phyloP scores from a whole-genome alignment of 2,113 vertebrate genomes.

The Anolis sagrei region DNA sequence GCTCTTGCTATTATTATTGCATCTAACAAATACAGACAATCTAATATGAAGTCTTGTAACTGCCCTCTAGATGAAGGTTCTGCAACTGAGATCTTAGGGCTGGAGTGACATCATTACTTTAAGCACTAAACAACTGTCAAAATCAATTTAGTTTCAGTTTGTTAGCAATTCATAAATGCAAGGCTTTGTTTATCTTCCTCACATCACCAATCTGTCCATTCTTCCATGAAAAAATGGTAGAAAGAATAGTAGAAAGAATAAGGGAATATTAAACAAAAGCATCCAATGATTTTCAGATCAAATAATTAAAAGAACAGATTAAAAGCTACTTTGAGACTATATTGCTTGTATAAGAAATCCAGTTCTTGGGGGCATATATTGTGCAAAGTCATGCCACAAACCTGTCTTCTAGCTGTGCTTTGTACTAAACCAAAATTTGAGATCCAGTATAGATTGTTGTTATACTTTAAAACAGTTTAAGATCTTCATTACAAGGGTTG shows the following conservation, averaged over 20 bases:
- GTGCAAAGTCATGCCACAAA: conserved; percentile 27
- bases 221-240: background rate
- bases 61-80: background rate
- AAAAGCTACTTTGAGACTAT: conserved; percentile 18
- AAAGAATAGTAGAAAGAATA: conserved; percentile 9
- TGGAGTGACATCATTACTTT: background rate
- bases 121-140: background rate
- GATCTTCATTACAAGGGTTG: background rate
- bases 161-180: conserved; percentile 23
- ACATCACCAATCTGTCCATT: background rate
- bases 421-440: too few relatives aligned
- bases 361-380: conserved; percentile 32
- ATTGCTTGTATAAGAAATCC: conserved; percentile 14
- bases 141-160: background rate
- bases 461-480: background rate
- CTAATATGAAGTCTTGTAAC: background rate
- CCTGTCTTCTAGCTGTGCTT: conserved; percentile 21
- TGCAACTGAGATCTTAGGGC: background rate
- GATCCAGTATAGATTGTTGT: background rate
- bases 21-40: background rate
- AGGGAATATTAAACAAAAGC: conserved; percentile 7
- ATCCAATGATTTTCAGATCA: conserved; percentile 44
- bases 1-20: too few relatives aligned
- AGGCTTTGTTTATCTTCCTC: background rate
- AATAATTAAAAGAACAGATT: conserved; percentile 47